phyloP scores from a whole-genome alignment of 1,140 invertebrate genomes.

The Aradophagus sp. region DNA sequence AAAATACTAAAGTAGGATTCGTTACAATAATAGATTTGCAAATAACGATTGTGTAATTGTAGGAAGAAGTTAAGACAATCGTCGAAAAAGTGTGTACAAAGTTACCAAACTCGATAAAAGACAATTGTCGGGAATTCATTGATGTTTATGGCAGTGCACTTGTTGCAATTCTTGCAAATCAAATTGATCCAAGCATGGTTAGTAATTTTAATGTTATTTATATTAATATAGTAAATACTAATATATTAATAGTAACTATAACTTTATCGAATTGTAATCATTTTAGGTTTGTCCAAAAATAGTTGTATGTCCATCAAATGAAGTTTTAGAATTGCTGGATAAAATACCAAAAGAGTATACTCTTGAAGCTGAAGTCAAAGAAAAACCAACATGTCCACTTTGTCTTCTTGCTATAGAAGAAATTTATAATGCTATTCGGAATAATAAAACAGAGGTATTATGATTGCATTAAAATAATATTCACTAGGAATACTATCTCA shows the following conservation, averaged over 20 bases:
- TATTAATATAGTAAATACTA: constrained; percentile 1
- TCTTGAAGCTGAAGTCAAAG: constrained; percentile 74
- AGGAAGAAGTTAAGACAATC: constrained; percentile 79
- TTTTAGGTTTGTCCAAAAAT: constrained; percentile 80
- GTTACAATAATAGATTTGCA: constrained; percentile 4
- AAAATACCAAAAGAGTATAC: constrained; percentile 72
- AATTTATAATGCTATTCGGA: constrained; percentile 80
- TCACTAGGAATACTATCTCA: no score
- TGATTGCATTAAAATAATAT: constrained; percentile 5
- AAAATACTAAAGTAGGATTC: not conserved
- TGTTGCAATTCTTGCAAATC: constrained; percentile 84
- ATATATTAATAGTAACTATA: no score
- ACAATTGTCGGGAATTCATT: constrained; percentile 84
- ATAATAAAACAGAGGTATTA: constrained; percentile 79
- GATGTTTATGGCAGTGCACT: constrained; percentile 85
- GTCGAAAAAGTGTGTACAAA: constrained; percentile 81
- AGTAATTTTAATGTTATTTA: constrained; percentile 42
- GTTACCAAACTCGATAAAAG: constrained; percentile 79
- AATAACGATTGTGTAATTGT: constrained; percentile 11
- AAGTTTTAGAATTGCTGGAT: constrained; percentile 67
- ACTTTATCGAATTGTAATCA: no score
- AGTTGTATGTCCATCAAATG: constrained; percentile 75
- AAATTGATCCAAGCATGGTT: constrained; percentile 85
- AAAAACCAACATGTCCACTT: constrained; percentile 78
- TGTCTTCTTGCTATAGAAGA: constrained; percentile 87